Base-by-base conservation (phyloP, 2,797 vertebrate genomes). In the Enteromius paludinosus region DNA sequence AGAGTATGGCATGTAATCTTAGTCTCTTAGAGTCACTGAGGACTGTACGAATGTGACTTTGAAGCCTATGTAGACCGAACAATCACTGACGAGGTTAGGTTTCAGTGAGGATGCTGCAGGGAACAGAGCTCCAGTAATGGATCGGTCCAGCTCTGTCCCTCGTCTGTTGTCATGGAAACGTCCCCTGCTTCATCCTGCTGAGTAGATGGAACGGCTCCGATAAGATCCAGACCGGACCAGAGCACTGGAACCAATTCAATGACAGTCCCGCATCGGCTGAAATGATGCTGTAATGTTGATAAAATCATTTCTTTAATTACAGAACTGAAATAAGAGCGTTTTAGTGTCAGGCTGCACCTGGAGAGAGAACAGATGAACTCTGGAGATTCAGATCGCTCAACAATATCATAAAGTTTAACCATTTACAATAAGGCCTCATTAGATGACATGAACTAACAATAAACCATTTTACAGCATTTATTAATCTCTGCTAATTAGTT, bases 111-210 rank as follows among this genome's bases (percentile, higher is more conserved):
- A 68, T 49, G 43, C 23, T 30, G 43, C 28, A 43, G 41, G 12
- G 49, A n/a, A 10, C 52, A 56, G 20, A 52, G 49, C 49, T 52
- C 49, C 5, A 49, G 47, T 18, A 2, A 8, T 35, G 76, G 41
- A 47, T 25, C 35, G n/a, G 77, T 78, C 62, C 62, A 23, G 75
- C 23, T 6, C 61, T 49, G 62, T 17, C 76, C 45, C n/a, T 54
- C 77, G 41, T 78, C 64, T 0, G 77, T 78, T 68, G 77, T 54
- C 77, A 78, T 9, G 77, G 47, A 68, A 78, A 78, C 62, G 14
- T 54, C 14, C 71, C 45, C 30, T 38, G 45, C n/a, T 18, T 52
- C 14, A 49, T 25, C 66, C 28, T 54, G 64, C 41, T 35, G 75
- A 65, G 59, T 9, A 33, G 75, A 78, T 76, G 54, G 64, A 28